phyloP scores from a whole-genome alignment of 1,140 invertebrate genomes.

The Helicoverpa armigera region DNA sequence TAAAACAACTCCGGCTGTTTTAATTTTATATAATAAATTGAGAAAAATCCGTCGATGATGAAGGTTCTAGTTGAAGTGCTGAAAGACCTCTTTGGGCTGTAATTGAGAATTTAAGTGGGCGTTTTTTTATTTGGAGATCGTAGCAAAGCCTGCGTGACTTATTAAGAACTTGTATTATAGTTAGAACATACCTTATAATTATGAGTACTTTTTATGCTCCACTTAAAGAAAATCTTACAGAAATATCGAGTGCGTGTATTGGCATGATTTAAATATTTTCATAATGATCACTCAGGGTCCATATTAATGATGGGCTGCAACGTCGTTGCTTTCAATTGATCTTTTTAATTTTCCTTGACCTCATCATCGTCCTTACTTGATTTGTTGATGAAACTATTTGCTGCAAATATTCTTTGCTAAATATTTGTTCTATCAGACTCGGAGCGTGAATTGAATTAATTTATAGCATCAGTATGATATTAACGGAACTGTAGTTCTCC shows the following conservation, averaged over 20 bases:
- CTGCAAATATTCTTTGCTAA: slow-evolving; percentile 10
- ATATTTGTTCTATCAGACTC: slow-evolving; percentile 22
- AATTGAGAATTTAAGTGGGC: background rate
- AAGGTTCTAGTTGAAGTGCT: slow-evolving; percentile 1
- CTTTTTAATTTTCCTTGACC: slow-evolving; percentile 42
- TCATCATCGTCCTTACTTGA: background rate
- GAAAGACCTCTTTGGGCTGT: background rate
- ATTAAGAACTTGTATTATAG: too few species aligned
- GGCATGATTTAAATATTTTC: slow-evolving; percentile 9
- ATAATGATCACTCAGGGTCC: background rate
- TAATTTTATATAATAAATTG: too few species aligned
- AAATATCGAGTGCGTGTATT: too few species aligned
- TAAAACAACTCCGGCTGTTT: background rate
- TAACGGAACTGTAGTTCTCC: slow-evolving; percentile 23
- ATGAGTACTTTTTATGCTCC: too few species aligned
- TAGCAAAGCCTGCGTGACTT: too few species aligned
- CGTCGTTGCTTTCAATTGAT: slow-evolving; percentile 27
- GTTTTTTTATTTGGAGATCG: too few species aligned
- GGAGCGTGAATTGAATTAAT: slow-evolving; percentile 35
- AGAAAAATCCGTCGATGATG: background rate
- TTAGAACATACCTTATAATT: too few species aligned
- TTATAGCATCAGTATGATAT: slow-evolving; percentile 4
- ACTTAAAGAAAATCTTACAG: too few species aligned
- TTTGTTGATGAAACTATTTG: slow-evolving; percentile 26
- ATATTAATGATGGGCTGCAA: background rate